phyloP scores from a whole-genome alignment of 2,113 vertebrate genomes.

The Sialia sialis region DNA sequence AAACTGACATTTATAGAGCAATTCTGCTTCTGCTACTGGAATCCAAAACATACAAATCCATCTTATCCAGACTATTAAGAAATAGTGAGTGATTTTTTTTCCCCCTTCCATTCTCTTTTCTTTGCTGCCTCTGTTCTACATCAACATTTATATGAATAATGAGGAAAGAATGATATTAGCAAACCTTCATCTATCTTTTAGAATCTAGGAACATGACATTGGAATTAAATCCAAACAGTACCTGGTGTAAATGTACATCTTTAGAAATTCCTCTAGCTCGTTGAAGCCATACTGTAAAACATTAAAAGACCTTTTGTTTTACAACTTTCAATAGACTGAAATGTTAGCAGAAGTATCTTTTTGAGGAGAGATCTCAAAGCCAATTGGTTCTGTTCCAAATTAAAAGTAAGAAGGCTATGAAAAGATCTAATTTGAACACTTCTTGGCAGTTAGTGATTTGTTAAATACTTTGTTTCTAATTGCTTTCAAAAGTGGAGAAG shows the following conservation, averaged over 20 bases:
- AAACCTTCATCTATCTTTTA: neutral
- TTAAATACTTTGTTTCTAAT: conserved; percentile 29
- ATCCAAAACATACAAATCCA: conserved; percentile 58
- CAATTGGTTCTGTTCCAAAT: neutral
- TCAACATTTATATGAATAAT: conserved; percentile 8
- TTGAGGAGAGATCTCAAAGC: neutral
- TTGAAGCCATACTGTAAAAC: neutral
- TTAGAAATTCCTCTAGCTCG: neutral
- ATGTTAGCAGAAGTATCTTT: neutral
- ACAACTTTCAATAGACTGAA: neutral
- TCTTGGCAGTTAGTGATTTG: conserved; percentile 21
- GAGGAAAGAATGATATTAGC: conserved; percentile 1
- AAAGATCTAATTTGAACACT: conserved; percentile 3
- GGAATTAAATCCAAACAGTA: neutral
- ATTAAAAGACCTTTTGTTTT: neutral
- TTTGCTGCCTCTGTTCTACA: neutral
- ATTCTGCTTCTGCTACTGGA: conserved; percentile 60
- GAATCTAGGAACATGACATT: neutral
- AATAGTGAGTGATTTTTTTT: neutral
- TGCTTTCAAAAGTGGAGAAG: conserved; percentile 7
- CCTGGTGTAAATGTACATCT: neutral
- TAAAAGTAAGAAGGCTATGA: neutral
- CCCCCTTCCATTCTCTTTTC: neutral
- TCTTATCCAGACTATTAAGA: conserved; percentile 51
- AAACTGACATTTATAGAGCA: conserved; percentile 59